Conservation (phyloP, 1,140 invertebrate genomes). For the Babylonia areolata region DNA sequence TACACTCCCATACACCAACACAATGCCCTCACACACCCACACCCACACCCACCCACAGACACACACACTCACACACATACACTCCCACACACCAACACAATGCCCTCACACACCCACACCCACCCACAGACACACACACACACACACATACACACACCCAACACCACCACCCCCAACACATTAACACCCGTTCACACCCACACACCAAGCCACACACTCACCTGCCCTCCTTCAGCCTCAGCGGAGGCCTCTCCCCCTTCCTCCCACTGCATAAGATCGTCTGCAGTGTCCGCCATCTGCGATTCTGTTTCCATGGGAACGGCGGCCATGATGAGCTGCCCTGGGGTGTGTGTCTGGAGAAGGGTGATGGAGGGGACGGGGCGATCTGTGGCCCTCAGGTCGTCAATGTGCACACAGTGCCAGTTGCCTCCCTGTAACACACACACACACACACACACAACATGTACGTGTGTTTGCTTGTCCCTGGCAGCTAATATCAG, state of each 20-base stretch:
- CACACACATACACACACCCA: neutral
- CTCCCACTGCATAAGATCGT: neutral
- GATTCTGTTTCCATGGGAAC: neutral
- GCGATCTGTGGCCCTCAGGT: conserved; percentile 52
- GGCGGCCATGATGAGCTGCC: conserved; percentile 7
- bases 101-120: neutral
- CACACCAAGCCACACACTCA: neutral
- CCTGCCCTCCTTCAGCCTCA: neutral
- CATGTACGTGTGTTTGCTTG: no score
- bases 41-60: neutral
- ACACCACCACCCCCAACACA: no score
- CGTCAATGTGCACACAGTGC: conserved; percentile 71
- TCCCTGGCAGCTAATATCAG: no score
- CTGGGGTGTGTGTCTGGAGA: conserved; percentile 6
- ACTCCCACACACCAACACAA: neutral
- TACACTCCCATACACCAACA: no score
- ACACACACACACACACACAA: no score
- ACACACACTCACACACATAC: neutral
- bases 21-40: neutral
- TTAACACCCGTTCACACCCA: neutral
- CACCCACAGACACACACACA: neutral
- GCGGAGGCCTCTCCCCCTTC: neutral
- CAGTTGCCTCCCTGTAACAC: conserved; percentile 62
- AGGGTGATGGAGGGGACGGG: conserved; percentile 25
- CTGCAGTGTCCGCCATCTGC: neutral